Conservation (phyloP, 2,888 invertebrate genomes). For the Zaprionus obscuricornis region DNA sequence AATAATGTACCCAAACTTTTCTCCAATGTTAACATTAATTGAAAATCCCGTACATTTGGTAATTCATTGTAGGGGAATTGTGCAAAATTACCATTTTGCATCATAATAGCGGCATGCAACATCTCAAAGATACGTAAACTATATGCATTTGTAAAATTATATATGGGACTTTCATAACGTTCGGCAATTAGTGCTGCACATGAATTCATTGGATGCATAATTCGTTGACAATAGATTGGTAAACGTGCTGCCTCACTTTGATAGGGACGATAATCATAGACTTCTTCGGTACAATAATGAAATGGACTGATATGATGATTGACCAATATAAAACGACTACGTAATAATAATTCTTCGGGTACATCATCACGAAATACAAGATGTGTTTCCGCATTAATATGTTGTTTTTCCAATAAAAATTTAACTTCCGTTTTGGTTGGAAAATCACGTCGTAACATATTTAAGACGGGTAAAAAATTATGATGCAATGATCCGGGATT, state of each 20-base stretch:
- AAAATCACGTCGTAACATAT: slow-evolving; percentile 49
- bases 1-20: slow-evolving; percentile 11
- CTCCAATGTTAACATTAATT: slow-evolving; percentile 35
- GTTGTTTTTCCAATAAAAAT: slow-evolving; percentile 22
- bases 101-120: slow-evolving; percentile 45
- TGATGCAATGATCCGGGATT: slow-evolving; percentile 19
- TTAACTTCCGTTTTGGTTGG: slow-evolving; percentile 44
- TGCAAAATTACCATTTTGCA: slow-evolving; percentile 35
- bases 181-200: slow-evolving; percentile 48
- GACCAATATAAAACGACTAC: slow-evolving; percentile 44
- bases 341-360: slow-evolving; percentile 24
- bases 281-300: slow-evolving; percentile 39
- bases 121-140: slow-evolving; percentile 33
- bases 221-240: slow-evolving; percentile 34
- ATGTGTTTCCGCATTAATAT: slow-evolving; percentile 26
- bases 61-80: neutral
- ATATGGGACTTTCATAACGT: slow-evolving; percentile 10
- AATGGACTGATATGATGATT: slow-evolving; percentile 58
- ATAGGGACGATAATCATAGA: slow-evolving; percentile 44
- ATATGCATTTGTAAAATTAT: slow-evolving; percentile 10
- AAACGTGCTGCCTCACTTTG: slow-evolving; percentile 30
- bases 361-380: slow-evolving; percentile 59
- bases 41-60: slow-evolving; percentile 14
- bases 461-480: slow-evolving; percentile 41
- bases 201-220: slow-evolving; percentile 35